Conservation (phyloP, 2,113 vertebrate species). For the Mormoops blainvillei region DNA sequence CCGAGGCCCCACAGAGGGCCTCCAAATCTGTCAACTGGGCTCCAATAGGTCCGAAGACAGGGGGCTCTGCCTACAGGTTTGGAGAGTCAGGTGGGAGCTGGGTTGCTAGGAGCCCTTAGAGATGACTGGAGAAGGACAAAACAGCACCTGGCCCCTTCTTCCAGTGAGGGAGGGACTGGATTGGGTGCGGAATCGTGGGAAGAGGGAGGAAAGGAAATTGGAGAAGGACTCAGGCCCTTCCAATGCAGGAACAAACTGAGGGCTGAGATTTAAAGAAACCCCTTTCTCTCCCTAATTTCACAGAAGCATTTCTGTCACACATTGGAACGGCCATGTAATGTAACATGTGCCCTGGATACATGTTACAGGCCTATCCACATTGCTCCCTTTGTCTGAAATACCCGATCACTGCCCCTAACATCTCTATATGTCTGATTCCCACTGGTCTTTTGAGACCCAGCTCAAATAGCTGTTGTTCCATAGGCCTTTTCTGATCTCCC, state of each 20-base stretch:
- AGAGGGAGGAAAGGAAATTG: not conserved
- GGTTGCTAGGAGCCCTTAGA: not conserved
- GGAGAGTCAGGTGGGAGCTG: not conserved
- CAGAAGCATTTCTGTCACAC: not conserved
- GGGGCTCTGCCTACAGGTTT: not conserved
- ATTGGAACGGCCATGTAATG: not conserved
- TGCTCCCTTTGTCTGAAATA: not conserved
- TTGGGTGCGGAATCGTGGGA: rapidly evolving
- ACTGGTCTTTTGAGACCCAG: not conserved
- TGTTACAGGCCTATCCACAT: not conserved
- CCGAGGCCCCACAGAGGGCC: not conserved
- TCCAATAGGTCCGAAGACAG: not conserved
- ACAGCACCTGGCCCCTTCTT: not conserved
- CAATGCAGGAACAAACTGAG: not conserved
- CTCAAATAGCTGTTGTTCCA: not conserved
- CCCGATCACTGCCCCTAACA: not conserved
- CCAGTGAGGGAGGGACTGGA: not conserved
- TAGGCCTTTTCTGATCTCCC: not conserved
- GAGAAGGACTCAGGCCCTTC: not conserved
- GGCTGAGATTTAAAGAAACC: not conserved
- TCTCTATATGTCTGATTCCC: not conserved
- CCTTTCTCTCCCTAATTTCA: not conserved
- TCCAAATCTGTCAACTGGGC: not conserved
- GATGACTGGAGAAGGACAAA: not conserved
- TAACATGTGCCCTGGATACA: not conserved